Base-by-base conservation (phyloP, 2,797 vertebrate species). In the Nothura maculosa region DNA sequence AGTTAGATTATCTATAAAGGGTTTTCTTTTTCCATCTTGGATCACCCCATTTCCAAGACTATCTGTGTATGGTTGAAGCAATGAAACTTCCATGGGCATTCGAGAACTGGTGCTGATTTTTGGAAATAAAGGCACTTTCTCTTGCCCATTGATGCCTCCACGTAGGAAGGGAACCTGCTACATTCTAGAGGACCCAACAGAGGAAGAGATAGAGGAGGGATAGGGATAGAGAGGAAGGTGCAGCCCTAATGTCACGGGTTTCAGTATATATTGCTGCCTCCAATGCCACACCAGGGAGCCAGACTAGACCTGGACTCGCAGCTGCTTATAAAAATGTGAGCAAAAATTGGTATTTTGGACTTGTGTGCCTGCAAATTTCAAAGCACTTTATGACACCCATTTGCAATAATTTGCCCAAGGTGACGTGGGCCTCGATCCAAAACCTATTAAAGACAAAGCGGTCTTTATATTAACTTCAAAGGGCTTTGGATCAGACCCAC, bases 391-490 rank as follows among this genome's bases (percentile, higher is more conserved):
- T 57, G 87, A 67, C 47, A 69, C 47, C 67, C 50, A 89, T 66
- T 85, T 82, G 70, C 40, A 81, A 76, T 83, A 85, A 93, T 94
- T 90, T 94, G 94, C 79, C 84, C 82, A 83, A 83, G 92, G 90
- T 94, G 90, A 66, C 14, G 62, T 40, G 36, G 69, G 79, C 69
- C 86, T 78, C 67, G 55, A 94, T 87, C 67, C 90, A 94, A 95
- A 95, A 76, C 60, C 69, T 90, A 78, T 75, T 87, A 90, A 94
- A 85, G 84, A 92, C 84, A 93, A 94, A 89, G 57, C 18, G 64
- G 76, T 84, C 82, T 93, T 94, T 87, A 87, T 81, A 75, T 50
- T 75, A 93, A 95, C 93, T 96, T 95, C 94, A 94, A 92, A 93
- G 88, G 81, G 76, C 67, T 94, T 79, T 92, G 90, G 58, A 87